Evolutionary conservation across 2,888 invertebrate genomes (phyloP).

Genomic region (Yponomeuta evonymella): DNA sequence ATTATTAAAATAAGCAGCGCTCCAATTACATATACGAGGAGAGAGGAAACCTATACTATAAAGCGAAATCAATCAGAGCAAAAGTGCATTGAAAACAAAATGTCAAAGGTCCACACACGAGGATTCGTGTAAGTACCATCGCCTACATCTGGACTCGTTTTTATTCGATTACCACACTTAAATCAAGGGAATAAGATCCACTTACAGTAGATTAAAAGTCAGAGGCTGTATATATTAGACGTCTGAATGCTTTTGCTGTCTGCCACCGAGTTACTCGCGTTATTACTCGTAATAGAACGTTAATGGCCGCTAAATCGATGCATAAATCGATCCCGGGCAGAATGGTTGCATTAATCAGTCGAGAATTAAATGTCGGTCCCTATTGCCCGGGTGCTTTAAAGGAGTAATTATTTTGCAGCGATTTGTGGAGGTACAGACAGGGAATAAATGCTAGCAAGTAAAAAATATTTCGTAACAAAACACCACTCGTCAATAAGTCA

Average conservation of each 20-base stretch:
- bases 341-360: constrained; percentile 56
- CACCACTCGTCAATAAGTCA: no score
- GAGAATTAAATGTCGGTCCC: constrained; percentile 9
- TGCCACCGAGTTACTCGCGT: constrained; percentile 32
- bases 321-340: constrained; percentile 52
- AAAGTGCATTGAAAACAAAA: background rate
- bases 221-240: constrained; percentile 6
- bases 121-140: background rate
- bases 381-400: background rate
- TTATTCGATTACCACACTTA: background rate
- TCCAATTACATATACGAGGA: background rate
- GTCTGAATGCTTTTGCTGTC: constrained; percentile 18
- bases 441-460: background rate
- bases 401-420: background rate
- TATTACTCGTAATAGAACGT: constrained; percentile 41
- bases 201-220: no score
- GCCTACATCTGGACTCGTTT: background rate
- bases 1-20: no score
- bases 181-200: no score
- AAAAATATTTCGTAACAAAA: no score
- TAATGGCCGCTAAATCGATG: constrained; percentile 49
- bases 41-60: background rate
- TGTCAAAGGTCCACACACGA: background rate
- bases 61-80: background rate
- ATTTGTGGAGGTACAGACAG: background rate